These are phyloP conservation scores for Trematomus bernacchii DNA, from an alignment of 2,797 vertebrate species.

Conservation along the genomic window DNA sequence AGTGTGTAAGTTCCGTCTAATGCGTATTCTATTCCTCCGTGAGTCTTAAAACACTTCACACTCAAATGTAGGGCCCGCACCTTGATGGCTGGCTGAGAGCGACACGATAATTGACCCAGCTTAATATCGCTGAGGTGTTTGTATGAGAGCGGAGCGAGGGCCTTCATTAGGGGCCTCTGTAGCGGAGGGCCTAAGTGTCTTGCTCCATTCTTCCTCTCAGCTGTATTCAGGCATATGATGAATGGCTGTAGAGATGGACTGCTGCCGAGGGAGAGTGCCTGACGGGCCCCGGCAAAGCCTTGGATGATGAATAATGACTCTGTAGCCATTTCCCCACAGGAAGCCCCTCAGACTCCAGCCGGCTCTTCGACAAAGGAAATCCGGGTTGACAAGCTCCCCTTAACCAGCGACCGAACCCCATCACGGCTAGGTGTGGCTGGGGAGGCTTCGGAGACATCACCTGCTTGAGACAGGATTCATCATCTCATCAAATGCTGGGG, in stretches of 20 bases:
- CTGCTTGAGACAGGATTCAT: slow-evolving; percentile 70
- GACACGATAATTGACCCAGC: slow-evolving; percentile 82
- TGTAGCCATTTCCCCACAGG: slow-evolving; percentile 77
- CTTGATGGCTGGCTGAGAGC: slow-evolving; percentile 77
- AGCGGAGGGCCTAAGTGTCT: slow-evolving; percentile 68
- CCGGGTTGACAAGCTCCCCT: slow-evolving; percentile 70
- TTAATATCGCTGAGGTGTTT: slow-evolving; percentile 85
- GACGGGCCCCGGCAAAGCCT: slow-evolving; percentile 73
- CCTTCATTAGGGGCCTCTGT: slow-evolving; percentile 75
- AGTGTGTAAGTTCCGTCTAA: slow-evolving; percentile 58
- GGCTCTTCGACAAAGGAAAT: slow-evolving; percentile 72
- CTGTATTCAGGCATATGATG: slow-evolving; percentile 79
- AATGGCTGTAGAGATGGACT: slow-evolving; percentile 81
- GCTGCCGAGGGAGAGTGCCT: slow-evolving; percentile 80
- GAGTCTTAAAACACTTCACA: slow-evolving; percentile 60
- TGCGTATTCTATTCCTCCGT: slow-evolving; percentile 39
- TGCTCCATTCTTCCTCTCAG: slow-evolving; percentile 63
- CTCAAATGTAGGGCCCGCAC: slow-evolving; percentile 62
- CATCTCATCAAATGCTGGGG: slow-evolving; percentile 61
- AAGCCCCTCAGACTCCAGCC: slow-evolving; percentile 69
- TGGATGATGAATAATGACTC: slow-evolving; percentile 85
- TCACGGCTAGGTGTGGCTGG: slow-evolving; percentile 61
- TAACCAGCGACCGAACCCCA: slow-evolving; percentile 68
- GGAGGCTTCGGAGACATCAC: slow-evolving; percentile 61
- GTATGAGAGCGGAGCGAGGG: slow-evolving; percentile 55